Evolutionary conservation across 2,888 invertebrate genomes (phyloP).

Genomic region (Drosophila algonquin): DNA sequence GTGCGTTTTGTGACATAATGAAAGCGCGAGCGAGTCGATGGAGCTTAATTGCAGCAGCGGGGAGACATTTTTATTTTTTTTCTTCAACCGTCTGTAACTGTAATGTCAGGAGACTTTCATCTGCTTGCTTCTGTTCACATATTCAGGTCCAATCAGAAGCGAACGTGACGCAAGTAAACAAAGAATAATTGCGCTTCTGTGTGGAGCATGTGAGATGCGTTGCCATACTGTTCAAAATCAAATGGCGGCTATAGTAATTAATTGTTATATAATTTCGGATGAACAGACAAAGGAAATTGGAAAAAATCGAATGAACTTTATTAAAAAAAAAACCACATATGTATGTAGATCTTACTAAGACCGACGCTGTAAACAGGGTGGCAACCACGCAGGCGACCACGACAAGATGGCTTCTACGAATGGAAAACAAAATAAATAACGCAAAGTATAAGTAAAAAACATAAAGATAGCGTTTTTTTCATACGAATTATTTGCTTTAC

Average conservation of each 20-base stretch:
- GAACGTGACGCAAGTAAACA: slow-evolving; percentile 29
- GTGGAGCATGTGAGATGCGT: slow-evolving; percentile 14
- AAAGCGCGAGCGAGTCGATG: no score
- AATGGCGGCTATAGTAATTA: slow-evolving; percentile 11
- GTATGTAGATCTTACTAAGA: background rate
- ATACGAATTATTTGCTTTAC: slow-evolving; percentile 66
- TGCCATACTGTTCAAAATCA: slow-evolving; percentile 24
- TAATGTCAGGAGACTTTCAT: background rate
- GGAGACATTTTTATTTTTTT: no score
- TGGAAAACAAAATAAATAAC: slow-evolving; percentile 31
- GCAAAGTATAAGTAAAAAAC: slow-evolving; percentile 45
- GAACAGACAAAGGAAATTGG: background rate
- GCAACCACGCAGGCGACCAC: slow-evolving; percentile 18
- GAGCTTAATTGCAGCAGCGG: slow-evolving; percentile 13
- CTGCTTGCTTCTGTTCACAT: no score
- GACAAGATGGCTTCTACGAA: slow-evolving; percentile 19
- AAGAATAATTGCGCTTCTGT: slow-evolving; percentile 11
- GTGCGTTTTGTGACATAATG: slow-evolving; percentile 48
- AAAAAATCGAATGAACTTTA: background rate
- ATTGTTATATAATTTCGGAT: slow-evolving; percentile 2
- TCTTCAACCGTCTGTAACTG: background rate
- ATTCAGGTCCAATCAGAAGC: slow-evolving; percentile 9
- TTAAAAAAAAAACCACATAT: background rate
- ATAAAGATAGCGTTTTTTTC: slow-evolving; percentile 3
- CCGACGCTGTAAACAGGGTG: slow-evolving; percentile 15